Percentiles rank a stretch among this genome's conserved stretches.
Evolutionary conservation across 92 coral and sea anemone genomes (phyloP).

Genomic region (Porites divaricata): DNA sequence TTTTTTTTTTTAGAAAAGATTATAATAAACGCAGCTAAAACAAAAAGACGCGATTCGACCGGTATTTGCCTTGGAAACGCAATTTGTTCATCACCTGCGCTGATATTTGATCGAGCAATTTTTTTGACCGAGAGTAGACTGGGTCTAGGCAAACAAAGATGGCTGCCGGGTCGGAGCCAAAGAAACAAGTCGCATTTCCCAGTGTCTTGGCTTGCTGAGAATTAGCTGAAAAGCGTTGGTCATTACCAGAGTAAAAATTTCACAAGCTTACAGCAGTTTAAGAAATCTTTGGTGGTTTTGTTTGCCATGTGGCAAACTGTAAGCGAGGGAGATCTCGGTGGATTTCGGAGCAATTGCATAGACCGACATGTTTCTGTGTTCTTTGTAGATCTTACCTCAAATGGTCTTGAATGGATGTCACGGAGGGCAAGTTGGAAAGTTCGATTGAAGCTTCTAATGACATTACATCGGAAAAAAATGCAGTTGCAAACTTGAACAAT

Average conservation of each 20-base stretch:
- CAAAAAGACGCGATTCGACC: slow-evolving; percentile 7
- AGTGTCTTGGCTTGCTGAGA: slow-evolving; percentile 9
- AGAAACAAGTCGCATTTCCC: neutral
- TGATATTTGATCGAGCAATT: neutral
- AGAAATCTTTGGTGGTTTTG: slow-evolving; percentile 30
- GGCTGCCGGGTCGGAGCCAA: slow-evolving; percentile 1
- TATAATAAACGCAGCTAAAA: neutral
- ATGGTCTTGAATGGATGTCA: slow-evolving; percentile 42
- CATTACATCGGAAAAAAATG: slow-evolving; percentile 38
- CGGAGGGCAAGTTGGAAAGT: slow-evolving; percentile 38
- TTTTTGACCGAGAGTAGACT: neutral
- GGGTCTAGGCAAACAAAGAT: slow-evolving; percentile 18
- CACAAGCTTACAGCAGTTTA: slow-evolving; percentile 30
- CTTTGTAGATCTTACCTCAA: slow-evolving; percentile 36
- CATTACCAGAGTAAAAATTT: slow-evolving; percentile 37
- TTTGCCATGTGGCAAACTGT: slow-evolving; percentile 24
- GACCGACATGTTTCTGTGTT: slow-evolving; percentile 33
- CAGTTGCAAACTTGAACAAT: slow-evolving; percentile 50
- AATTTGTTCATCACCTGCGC: slow-evolving; percentile 23
- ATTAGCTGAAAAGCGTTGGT: neutral
- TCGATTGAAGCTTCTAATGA: slow-evolving; percentile 16
- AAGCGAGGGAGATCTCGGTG: slow-evolving; percentile 11
- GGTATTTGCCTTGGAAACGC: slow-evolving; percentile 28
- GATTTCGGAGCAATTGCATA: slow-evolving; percentile 9
- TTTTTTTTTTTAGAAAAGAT: neutral